A percentile compares a stretch with the other conserved stretches of the same genome.
Evolutionary conservation across 2,888 invertebrate species (phyloP).

Genomic region (Tupiocoris notatus): DNA sequence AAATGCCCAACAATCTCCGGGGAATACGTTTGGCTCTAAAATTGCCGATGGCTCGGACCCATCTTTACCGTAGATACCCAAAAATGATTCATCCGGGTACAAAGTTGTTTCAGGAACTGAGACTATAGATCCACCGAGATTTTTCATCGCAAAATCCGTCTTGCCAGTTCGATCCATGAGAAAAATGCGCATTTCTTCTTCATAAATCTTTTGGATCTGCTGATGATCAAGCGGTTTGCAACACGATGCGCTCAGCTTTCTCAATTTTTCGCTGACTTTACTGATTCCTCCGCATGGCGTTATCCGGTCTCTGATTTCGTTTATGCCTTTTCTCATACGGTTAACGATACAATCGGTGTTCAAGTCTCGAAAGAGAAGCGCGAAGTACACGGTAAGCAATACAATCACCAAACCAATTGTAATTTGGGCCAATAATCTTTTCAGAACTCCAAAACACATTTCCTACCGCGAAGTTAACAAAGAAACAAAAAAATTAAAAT

Average conservation of each 20-base stretch:
- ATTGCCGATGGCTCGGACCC: slow-evolving; percentile 10
- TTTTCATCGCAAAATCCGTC: slow-evolving; percentile 26
- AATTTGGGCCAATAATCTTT: not conserved
- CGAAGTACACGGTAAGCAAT: not conserved
- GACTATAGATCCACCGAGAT: slow-evolving; percentile 8
- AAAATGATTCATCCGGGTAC: not conserved
- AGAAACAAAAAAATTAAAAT: too few species aligned
- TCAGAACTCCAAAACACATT: not conserved
- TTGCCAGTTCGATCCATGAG: slow-evolving; percentile 13
- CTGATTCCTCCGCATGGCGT: not conserved
- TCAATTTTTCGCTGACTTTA: not conserved
- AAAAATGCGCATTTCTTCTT: not conserved
- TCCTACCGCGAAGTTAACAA: too few species aligned
- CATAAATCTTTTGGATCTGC: not conserved
- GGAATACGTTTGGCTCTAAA: slow-evolving; percentile 51
- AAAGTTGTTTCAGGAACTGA: not conserved
- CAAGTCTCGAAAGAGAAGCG: not conserved
- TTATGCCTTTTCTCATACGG: not conserved
- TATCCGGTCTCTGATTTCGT: not conserved
- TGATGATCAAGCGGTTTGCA: not conserved
- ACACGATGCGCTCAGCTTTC: not conserved
- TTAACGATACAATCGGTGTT: not conserved
- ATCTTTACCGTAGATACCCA: not conserved
- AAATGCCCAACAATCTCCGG: slow-evolving; percentile 64
- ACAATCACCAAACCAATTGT: not conserved